Base-by-base conservation (phyloP, 2,113 vertebrate species). In the Loxodonta africana region DNA sequence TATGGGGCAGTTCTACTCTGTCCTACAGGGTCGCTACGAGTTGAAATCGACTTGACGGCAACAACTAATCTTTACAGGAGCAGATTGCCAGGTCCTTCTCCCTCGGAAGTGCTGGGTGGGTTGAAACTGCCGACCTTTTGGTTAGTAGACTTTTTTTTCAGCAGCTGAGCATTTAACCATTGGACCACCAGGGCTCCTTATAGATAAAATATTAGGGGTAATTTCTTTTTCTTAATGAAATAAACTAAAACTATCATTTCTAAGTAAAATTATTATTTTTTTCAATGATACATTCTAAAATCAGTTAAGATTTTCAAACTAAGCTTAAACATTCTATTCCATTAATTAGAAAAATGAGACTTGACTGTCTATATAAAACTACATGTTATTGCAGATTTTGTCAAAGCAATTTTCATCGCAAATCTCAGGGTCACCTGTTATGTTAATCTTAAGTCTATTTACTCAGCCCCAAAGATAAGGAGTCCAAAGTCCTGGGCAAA, bases 401-500 rank as follows among this genome's bases (percentile, higher is more conserved):
- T 44, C 83, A 87, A 90, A 65, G n/a, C 2, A 12, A 44, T 23
- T 87, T 77, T 65, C 28, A 84, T 11, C 51, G 65, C 62, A n/a
- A 92, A 77, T 46, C 8, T n/a, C 14, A 92, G 28, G 4, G 76
- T 63, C 51, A 53, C 33, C 26, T 69, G 28, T 48, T 93, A 53
- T 15, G 26, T 92, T 71, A 83, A 44, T 95, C n/a, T 93, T 37
- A 18, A 12, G 26, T 78, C 25, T 76, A 23, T 80, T 95, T 86
- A 95, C 30, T 88, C 83, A 63, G n/a, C 41, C 21, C 57, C 44
- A 41, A 25, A 88, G 18, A 74, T 65, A 51, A 57, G 60, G 21
- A 83, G 85, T 83, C 62, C 82, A 71, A 88, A 86, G 94, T 77
- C 80, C 51, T 71, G 23, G 74, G 76, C 81, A 82, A 37, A 97